phyloP scores from a whole-genome alignment of 2,113 vertebrate genomes.

The Alouatta palliata region DNA sequence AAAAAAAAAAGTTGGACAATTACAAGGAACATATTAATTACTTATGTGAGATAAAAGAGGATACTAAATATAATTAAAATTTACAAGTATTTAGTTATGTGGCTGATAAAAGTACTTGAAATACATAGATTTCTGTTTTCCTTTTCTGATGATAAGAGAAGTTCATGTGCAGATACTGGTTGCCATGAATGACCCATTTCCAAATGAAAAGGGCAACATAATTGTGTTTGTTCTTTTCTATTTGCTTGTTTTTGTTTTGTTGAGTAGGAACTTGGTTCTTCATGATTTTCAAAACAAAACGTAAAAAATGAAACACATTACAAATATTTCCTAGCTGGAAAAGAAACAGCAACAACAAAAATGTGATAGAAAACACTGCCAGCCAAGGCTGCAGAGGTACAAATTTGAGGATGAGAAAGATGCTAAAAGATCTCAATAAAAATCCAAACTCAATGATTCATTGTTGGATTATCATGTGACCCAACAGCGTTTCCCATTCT shows the following conservation, averaged over 20 bases:
- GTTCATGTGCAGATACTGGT: neutral
- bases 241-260: neutral
- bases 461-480: neutral
- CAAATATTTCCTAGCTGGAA: neutral
- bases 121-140: constrained; percentile 3
- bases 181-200: neutral
- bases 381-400: neutral
- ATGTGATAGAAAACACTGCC: neutral
- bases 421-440: neutral
- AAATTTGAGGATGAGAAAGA: neutral
- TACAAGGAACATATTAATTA: neutral
- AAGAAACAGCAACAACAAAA: neutral
- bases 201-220: neutral
- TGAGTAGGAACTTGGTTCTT: neutral
- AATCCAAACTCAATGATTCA: neutral
- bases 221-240: neutral
- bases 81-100: neutral
- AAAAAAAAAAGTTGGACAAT: neutral
- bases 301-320: neutral
- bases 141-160: neutral
- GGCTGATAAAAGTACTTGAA: neutral
- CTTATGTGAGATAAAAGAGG: neutral
- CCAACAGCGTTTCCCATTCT: neutral
- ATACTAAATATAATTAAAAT: neutral
- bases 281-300: constrained; percentile 20